Percentiles rank a stretch among this genome's conserved stretches.
Conservation (phyloP, 2,888 invertebrate species). For the Athalia cordata region DNA sequence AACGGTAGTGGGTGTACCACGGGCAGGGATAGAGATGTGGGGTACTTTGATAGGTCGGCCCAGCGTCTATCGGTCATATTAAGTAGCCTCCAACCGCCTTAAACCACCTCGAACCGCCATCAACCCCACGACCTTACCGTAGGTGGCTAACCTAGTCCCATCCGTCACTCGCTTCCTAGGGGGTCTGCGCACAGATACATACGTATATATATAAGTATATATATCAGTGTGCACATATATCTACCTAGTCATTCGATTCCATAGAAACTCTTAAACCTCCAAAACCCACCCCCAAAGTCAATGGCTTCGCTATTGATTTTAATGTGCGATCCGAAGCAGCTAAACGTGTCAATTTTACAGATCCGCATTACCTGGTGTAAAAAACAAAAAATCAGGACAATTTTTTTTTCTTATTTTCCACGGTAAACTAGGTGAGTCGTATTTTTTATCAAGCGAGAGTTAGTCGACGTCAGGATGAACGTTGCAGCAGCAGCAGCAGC, state of each 20-base stretch:
- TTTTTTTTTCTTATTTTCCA: too few relatives aligned
- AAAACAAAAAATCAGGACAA: not conserved
- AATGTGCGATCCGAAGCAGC: not conserved
- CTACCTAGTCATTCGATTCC: not conserved
- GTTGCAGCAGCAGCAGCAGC: not conserved
- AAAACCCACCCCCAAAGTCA: constrained; percentile 31
- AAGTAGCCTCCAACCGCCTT: constrained; percentile 58
- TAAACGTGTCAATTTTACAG: not conserved
- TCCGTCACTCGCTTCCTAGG: constrained; percentile 51
- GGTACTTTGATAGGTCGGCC: constrained; percentile 63
- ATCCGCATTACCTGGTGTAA: not conserved
- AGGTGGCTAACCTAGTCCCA: constrained; percentile 48
- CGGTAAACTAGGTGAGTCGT: too few relatives aligned
- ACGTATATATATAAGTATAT: too few relatives aligned
- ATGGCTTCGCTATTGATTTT: constrained; percentile 37
- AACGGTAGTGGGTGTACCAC: too few relatives aligned
- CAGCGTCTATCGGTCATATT: constrained; percentile 66
- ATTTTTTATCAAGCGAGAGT: too few relatives aligned
- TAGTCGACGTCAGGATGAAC: too few relatives aligned
- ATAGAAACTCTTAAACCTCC: constrained; percentile 37
- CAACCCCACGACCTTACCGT: constrained; percentile 46
- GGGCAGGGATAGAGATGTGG: constrained; percentile 43
- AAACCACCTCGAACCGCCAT: constrained; percentile 52
- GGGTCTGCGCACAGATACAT: constrained; percentile 16
- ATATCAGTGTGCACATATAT: too few relatives aligned